These are phyloP conservation scores for Heliconius ismenius DNA, from an alignment of 2,888 invertebrate genomes.

Conservation along the genomic window DNA sequence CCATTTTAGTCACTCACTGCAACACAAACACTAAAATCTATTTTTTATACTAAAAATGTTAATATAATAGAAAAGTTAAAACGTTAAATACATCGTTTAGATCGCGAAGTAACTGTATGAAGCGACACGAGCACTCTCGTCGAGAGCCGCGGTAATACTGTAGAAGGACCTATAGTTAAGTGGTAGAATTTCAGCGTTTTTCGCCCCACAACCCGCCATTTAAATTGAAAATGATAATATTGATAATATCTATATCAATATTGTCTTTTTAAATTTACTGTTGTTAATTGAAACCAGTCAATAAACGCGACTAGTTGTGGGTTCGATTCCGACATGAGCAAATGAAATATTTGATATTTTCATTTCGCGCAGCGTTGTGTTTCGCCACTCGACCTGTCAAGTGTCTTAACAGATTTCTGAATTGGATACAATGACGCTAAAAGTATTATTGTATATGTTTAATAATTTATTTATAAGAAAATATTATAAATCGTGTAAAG, in stretches of 20 bases:
- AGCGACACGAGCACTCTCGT: conserved; percentile 11
- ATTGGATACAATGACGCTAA: too few relatives aligned
- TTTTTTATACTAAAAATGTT: neutral
- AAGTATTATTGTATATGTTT: neutral
- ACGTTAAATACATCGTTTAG: conserved; percentile 36
- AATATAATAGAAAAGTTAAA: neutral
- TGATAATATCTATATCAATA: neutral
- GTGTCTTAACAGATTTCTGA: neutral
- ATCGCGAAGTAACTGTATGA: neutral
- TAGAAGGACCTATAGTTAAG: conserved; percentile 14
- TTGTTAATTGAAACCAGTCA: too few relatives aligned
- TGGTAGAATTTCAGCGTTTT: neutral
- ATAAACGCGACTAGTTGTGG: neutral
- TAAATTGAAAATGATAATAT: neutral
- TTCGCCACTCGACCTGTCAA: neutral
- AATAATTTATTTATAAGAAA: neutral
- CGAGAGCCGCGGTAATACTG: conserved; percentile 12
- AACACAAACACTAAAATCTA: conserved; percentile 4
- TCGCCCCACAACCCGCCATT: neutral
- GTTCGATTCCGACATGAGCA: neutral
- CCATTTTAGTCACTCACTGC: conserved; percentile 53
- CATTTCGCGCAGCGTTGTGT: neutral
- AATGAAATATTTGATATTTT: neutral
- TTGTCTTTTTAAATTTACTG: neutral
- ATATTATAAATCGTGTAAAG: neutral